A percentile compares a stretch with the other conserved stretches of the same genome.
phyloP scores from a whole-genome alignment of 1,140 invertebrate species.

The Drosophila navojoa region DNA sequence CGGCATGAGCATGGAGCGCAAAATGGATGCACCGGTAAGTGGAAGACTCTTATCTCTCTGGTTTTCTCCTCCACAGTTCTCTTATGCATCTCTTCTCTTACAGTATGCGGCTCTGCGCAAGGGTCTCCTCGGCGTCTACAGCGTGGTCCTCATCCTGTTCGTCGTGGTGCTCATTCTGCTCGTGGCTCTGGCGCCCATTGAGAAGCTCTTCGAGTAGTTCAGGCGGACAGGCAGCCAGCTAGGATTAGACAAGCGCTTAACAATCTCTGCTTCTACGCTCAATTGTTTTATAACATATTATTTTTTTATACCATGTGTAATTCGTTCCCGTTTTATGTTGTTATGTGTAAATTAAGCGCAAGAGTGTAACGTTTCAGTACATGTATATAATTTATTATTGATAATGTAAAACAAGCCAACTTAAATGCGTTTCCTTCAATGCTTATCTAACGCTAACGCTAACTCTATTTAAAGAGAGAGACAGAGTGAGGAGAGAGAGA shows the following conservation, averaged over 20 bases:
- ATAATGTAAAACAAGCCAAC: conserved; percentile 76
- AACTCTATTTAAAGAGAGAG: conserved; percentile 7
- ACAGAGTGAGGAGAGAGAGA: background rate
- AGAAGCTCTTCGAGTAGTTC: conserved; percentile 58
- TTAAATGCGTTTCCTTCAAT: conserved; percentile 49
- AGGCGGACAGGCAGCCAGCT: background rate
- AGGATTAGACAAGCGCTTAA: conserved; percentile 2
- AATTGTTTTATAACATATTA: conserved; percentile 21
- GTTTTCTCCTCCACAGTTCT: background rate
- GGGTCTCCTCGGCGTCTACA: conserved; percentile 89
- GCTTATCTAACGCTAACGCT: conserved; percentile 43
- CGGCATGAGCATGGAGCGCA: conserved; percentile 87
- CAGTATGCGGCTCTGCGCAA: conserved; percentile 91
- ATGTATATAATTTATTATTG: conserved; percentile 81
- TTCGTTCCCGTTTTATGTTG: conserved; percentile 44
- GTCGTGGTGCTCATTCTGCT: conserved; percentile 88
- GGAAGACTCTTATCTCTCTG: background rate
- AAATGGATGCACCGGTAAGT: conserved; percentile 90
- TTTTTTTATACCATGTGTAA: conserved; percentile 18
- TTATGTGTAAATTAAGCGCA: conserved; percentile 63
- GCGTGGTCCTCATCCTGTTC: conserved; percentile 87
- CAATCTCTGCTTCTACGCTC: conserved; percentile 28
- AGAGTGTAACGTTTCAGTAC: conserved; percentile 68
- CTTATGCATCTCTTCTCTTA: conserved; percentile 67
- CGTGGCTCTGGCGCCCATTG: conserved; percentile 90